Percentiles rank a stretch among this genome's conserved stretches.
phyloP scores from a whole-genome alignment of 2,888 invertebrate genomes.

The Limnephilus auricula region DNA sequence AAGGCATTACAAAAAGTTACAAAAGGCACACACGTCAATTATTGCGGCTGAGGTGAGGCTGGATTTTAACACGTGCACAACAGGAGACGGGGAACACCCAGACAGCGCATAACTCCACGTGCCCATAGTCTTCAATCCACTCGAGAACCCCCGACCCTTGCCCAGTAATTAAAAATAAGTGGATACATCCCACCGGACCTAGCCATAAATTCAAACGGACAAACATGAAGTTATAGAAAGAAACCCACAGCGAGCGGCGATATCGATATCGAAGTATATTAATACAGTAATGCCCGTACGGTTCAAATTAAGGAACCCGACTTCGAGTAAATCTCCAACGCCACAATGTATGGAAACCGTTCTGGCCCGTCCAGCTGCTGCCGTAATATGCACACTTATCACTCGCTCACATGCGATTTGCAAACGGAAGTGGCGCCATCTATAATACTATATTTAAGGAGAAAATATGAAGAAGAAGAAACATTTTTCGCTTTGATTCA shows the following conservation, averaged over 20 bases:
- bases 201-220: neutral
- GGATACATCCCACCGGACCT: conserved; percentile 25
- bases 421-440: too few species aligned
- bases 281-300: too few species aligned
- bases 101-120: conserved; percentile 39
- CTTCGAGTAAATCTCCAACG: too few species aligned
- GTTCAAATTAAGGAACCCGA: too few species aligned
- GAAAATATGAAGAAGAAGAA: too few species aligned
- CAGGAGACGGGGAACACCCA: conserved; percentile 22
- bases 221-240: conserved; percentile 22
- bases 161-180: conserved; percentile 27
- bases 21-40: conserved; percentile 29
- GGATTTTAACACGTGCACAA: conserved; percentile 36
- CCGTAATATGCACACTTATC: too few species aligned
- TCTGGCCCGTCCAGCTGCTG: too few species aligned
- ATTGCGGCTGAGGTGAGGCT: conserved; percentile 18
- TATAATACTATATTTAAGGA: too few species aligned
- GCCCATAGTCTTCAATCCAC: neutral
- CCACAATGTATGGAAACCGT: too few species aligned
- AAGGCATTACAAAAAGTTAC: conserved; percentile 37
- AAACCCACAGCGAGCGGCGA: neutral
- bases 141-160: conserved; percentile 13
- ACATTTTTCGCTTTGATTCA: too few species aligned
- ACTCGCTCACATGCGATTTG: too few species aligned
- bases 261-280: too few species aligned